Evolutionary conservation across 1,140 invertebrate genomes (phyloP).

Genomic region (Spodoptera frugiperda): DNA sequence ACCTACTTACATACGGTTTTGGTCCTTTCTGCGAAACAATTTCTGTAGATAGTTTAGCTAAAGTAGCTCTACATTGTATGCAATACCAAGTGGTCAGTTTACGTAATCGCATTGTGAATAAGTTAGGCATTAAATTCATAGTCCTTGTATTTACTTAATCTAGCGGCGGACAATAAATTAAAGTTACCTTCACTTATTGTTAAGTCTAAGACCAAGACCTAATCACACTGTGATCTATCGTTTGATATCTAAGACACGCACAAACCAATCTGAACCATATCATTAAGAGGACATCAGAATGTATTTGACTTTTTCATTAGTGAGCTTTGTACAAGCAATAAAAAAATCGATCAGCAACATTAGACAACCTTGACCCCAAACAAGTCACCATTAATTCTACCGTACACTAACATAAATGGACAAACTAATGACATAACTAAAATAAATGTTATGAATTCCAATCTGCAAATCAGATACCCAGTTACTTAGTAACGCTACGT

Average conservation of each 20-base stretch:
- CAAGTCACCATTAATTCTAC: not conserved
- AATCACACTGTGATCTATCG: not conserved
- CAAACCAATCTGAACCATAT: not conserved
- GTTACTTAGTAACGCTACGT: not conserved
- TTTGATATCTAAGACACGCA: not conserved
- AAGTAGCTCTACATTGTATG: constrained; percentile 1
- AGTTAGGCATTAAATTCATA: constrained; percentile 1
- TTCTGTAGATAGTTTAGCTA: not conserved
- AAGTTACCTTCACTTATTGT: constrained; percentile 26
- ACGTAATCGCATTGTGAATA: constrained; percentile 28
- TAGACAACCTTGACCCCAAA: not conserved
- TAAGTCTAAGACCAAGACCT: constrained; percentile 11
- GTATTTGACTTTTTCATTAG: not conserved
- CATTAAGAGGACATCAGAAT: not conserved
- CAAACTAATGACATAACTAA: constrained; percentile 19
- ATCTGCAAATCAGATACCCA: constrained; percentile 3
- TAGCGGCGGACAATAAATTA: constrained; percentile 14
- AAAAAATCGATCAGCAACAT: not conserved
- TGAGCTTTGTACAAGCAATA: not conserved
- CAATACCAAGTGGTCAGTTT: constrained; percentile 10
- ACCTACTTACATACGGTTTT: not conserved
- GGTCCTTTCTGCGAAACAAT: not conserved
- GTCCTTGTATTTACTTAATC: constrained; percentile 7
- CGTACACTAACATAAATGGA: constrained; percentile 6
- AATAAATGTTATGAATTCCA: constrained; percentile 18